A percentile compares a stretch with the other conserved stretches of the same genome.
Evolutionary conservation across 2,888 invertebrate species (phyloP).

Genomic region (Opisthograptis luteolata): DNA sequence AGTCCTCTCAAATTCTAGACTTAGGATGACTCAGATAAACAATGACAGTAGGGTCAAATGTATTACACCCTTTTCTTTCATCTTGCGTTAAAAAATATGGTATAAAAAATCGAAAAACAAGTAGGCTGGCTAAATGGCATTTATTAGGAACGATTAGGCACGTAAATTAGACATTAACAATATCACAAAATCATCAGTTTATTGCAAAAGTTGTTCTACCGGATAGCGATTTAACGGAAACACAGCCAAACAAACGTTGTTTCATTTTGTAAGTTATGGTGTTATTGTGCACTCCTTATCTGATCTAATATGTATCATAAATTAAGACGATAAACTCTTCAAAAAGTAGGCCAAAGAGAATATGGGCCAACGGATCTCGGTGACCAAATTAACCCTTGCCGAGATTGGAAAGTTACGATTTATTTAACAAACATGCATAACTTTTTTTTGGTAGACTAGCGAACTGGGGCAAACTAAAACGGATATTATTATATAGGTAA

Average conservation of each 20-base stretch:
- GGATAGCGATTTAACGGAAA: constrained; percentile 5
- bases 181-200: too few relatives aligned
- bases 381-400: constrained; percentile 14
- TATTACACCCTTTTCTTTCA: too few relatives aligned
- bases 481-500: too few relatives aligned
- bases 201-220: background rate
- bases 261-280: background rate
- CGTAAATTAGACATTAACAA: too few relatives aligned
- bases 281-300: background rate
- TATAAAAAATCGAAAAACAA: too few relatives aligned
- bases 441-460: constrained; percentile 3
- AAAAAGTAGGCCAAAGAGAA: constrained; percentile 19
- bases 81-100: too few relatives aligned
- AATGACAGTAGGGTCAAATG: too few relatives aligned
- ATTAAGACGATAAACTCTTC: constrained; percentile 21
- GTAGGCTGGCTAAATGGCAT: too few relatives aligned
- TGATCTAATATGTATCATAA: constrained; percentile 8
- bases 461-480: constrained; percentile 1
- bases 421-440: constrained; percentile 19
- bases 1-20: background rate
- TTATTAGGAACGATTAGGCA: too few relatives aligned
- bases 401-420: constrained; percentile 21
- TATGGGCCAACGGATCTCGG: constrained; percentile 12
- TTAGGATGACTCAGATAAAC: too few relatives aligned
- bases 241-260: too few relatives aligned